Percentiles rank a stretch among this genome's conserved stretches.
Evolutionary conservation across 2,113 vertebrate genomes (phyloP).

Genomic region (Pseudorhombus dupliciocellatus): DNA sequence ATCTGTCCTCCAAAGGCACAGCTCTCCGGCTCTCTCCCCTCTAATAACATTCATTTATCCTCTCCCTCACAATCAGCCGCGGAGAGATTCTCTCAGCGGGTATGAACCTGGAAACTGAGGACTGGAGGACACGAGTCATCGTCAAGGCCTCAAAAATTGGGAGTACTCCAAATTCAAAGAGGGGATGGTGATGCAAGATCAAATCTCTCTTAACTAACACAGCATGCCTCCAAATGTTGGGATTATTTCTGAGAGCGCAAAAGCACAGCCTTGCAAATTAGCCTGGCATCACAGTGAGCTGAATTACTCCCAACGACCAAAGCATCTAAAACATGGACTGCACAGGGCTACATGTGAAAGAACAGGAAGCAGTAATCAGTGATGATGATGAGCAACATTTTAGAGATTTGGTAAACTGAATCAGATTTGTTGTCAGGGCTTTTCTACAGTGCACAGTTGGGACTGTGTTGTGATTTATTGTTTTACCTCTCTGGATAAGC

Average conservation of each 20-base stretch:
- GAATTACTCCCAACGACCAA: not conserved
- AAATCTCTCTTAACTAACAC: slow-evolving; percentile 25
- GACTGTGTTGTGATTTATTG: not conserved
- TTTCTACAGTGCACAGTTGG: not conserved
- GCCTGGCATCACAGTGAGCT: not conserved
- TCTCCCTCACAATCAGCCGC: slow-evolving; percentile 36
- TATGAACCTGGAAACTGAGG: slow-evolving; percentile 47
- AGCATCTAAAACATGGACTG: too few relatives aligned
- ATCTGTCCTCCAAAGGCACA: slow-evolving; percentile 66
- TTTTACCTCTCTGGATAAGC: not conserved
- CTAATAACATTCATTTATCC: slow-evolving; percentile 72
- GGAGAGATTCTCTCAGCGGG: slow-evolving; percentile 34
- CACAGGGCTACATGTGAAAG: not conserved
- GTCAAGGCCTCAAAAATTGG: slow-evolving; percentile 31
- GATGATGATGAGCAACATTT: too few relatives aligned
- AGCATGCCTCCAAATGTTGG: slow-evolving; percentile 22
- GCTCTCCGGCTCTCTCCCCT: slow-evolving; percentile 39
- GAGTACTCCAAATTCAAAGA: slow-evolving; percentile 50
- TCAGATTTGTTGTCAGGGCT: not conserved
- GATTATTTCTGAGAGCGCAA: slow-evolving; percentile 30
- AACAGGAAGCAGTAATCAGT: not conserved
- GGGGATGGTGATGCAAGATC: slow-evolving; percentile 28
- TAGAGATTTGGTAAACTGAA: not conserved
- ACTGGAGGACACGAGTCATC: slow-evolving; percentile 54
- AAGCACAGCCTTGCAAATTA: slow-evolving; percentile 15